Evolutionary conservation across 2,888 invertebrate species (phyloP).

Genomic region (Drosophila formosana): DNA sequence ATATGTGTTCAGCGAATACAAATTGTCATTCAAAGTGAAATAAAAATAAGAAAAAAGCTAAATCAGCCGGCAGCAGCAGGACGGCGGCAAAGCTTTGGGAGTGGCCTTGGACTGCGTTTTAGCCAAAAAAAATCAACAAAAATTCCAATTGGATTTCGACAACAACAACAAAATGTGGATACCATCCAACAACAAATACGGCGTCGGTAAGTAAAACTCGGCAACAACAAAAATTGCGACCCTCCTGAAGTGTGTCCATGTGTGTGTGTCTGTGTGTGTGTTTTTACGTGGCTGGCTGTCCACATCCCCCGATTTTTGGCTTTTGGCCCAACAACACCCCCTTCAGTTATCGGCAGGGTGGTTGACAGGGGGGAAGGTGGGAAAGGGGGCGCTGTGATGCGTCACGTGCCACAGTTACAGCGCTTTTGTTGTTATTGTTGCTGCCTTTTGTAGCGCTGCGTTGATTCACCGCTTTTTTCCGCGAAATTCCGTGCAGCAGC

Average conservation of each 20-base stretch:
- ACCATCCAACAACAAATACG: constrained; percentile 85
- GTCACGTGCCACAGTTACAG: constrained; percentile 72
- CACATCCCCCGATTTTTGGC: constrained; percentile 51
- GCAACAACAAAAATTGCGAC: constrained; percentile 23
- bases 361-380: background rate
- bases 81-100: constrained; percentile 43
- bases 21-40: constrained; percentile 41
- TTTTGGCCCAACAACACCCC: constrained; percentile 48
- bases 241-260: background rate
- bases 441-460: constrained; percentile 47
- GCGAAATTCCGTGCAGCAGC: constrained; percentile 70
- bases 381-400: constrained; percentile 41
- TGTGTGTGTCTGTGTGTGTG: constrained; percentile 7
- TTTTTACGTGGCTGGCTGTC: constrained; percentile 29
- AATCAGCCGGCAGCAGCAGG: constrained; percentile 29
- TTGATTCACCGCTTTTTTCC: constrained; percentile 77
- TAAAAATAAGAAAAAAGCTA: constrained; percentile 30
- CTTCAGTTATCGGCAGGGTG: constrained; percentile 19
- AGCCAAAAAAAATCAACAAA: constrained; percentile 41
- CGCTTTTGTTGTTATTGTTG: constrained; percentile 47
- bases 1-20: constrained; percentile 46
- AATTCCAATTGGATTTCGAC: constrained; percentile 49
- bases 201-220: constrained; percentile 83
- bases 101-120: constrained; percentile 53
- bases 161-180: constrained; percentile 83